Evolutionary conservation across 2,888 invertebrate species (phyloP).

Genomic region (Limenitis arthemis): DNA sequence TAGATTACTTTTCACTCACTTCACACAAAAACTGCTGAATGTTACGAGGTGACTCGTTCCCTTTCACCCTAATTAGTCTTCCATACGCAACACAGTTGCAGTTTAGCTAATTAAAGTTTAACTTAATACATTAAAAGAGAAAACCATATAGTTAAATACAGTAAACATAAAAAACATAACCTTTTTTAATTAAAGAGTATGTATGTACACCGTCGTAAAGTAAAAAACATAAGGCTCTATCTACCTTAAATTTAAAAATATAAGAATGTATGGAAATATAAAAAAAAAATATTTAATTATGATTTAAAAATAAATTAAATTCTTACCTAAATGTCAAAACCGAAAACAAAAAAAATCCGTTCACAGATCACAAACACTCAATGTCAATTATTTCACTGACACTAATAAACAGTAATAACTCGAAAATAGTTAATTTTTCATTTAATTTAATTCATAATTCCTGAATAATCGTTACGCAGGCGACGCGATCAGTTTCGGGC

Average conservation of each 20-base stretch:
- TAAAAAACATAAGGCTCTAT: too few relatives aligned
- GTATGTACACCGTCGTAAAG: too few relatives aligned
- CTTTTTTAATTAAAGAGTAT: too few relatives aligned
- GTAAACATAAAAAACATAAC: too few relatives aligned
- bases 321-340: conserved; percentile 29
- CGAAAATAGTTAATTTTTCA: conserved; percentile 4
- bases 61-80: too few relatives aligned
- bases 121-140: too few relatives aligned
- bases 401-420: conserved; percentile 11
- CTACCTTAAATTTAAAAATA: not conserved
- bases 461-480: conserved; percentile 22
- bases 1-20: too few relatives aligned
- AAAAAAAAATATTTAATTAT: not conserved
- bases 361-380: conserved; percentile 24
- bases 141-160: too few relatives aligned
- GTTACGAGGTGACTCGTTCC: too few relatives aligned
- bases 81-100: too few relatives aligned
- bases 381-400: conserved; percentile 17
- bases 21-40: too few relatives aligned
- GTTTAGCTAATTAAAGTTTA: too few relatives aligned
- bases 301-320: not conserved
- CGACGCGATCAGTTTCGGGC: conserved; percentile 14
- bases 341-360: conserved; percentile 15
- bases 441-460: conserved; percentile 31
- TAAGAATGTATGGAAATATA: not conserved